Base-by-base conservation (phyloP, 2,888 invertebrate genomes). In the Hemithea aestivaria region DNA sequence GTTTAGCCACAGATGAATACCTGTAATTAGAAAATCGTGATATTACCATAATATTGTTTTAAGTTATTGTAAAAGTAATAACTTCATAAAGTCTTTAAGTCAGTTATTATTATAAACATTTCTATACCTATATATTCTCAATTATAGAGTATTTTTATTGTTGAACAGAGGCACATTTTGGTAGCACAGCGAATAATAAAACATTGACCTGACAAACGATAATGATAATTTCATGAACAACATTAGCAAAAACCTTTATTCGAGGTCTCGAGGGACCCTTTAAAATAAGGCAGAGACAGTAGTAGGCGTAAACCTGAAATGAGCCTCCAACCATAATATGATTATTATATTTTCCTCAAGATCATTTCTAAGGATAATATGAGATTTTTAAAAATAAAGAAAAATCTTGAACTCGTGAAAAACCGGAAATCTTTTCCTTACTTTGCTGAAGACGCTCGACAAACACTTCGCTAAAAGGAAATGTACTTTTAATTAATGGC, bases 211-310 rank as follows among this genome's bases (percentile, higher is more conserved):
- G 27, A 32, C 20, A 32, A 35, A 31, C 27, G 31, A 35, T 40
- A 39, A 30, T 28, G 25, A 30, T 50, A 31, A 45, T 33, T 35
- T 22, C 29, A 36, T 31, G 34, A 29, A 37, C 41, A 36, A 43
- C 40, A 42, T 27, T 30, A 33, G 35, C 32, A 38, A 39, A 40
- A 28, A 26, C 32, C 41, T 42, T 41, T 30, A 35, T 39, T 42
- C 40, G 34, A 16, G 23, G 35, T 24, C 36, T 34, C 36, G 31
- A 46, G 40, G 44, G 28, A 20, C 33, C 42, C 48, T 42, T 42
- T 37, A 37, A 37, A 42, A 37, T 51, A 45, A 51, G 41, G 36
- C 35, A 43, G 42, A 38, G 46, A 40, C 40, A 36, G 37, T 35
- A 33, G 41, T 36, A 35, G 31, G 37, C 40, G 40, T 36, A 34